A percentile compares a stretch with the other conserved stretches of the same genome.
phyloP scores from a whole-genome alignment of 1,140 invertebrate genomes.

The Rhyzopertha dominica region DNA sequence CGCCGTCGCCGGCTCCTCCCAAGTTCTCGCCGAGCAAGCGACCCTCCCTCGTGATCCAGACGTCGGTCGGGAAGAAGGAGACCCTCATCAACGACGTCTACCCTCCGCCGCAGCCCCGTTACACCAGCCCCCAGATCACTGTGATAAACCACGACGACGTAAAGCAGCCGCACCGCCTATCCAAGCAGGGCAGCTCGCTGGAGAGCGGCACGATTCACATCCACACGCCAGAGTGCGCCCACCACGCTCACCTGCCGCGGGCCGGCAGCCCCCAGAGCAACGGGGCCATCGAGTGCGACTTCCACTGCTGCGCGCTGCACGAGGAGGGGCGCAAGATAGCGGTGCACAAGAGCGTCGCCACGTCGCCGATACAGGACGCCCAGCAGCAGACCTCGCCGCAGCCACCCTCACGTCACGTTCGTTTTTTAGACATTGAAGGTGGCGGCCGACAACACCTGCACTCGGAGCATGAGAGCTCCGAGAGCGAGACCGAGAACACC shows the following conservation, averaged over 20 bases:
- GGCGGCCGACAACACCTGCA: conserved; percentile 44
- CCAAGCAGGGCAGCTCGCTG: conserved; percentile 65
- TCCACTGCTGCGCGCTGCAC: conserved; percentile 90
- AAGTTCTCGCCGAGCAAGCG: conserved; percentile 63
- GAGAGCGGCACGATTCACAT: conserved; percentile 72
- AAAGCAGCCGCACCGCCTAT: conserved; percentile 50
- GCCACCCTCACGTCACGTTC: conserved; percentile 58
- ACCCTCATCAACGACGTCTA: conserved; percentile 53
- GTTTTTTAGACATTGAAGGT: conserved; percentile 68
- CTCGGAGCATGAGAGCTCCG: conserved; percentile 75
- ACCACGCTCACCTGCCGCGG: conserved; percentile 63
- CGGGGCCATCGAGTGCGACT: conserved; percentile 75
- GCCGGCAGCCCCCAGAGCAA: conserved; percentile 56
- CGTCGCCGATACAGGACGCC: conserved; percentile 83
- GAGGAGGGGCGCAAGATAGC: conserved; percentile 86
- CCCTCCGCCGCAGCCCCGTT: conserved; percentile 52
- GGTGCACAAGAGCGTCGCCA: conserved; percentile 82
- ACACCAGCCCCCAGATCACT: conserved; percentile 77
- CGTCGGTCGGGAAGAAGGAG: conserved; percentile 60
- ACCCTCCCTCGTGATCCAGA: conserved; percentile 69
- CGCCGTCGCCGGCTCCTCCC: conserved; percentile 47
- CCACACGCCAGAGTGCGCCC: conserved; percentile 77
- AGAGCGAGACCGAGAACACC: conserved; percentile 88
- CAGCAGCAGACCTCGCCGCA: conserved; percentile 57
- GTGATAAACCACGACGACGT: conserved; percentile 83